Evolutionary conservation across 1,140 invertebrate species (phyloP), one percentile per base, ranked within the genome.

Genomic region (Aphelinus atriplicis): DNA sequence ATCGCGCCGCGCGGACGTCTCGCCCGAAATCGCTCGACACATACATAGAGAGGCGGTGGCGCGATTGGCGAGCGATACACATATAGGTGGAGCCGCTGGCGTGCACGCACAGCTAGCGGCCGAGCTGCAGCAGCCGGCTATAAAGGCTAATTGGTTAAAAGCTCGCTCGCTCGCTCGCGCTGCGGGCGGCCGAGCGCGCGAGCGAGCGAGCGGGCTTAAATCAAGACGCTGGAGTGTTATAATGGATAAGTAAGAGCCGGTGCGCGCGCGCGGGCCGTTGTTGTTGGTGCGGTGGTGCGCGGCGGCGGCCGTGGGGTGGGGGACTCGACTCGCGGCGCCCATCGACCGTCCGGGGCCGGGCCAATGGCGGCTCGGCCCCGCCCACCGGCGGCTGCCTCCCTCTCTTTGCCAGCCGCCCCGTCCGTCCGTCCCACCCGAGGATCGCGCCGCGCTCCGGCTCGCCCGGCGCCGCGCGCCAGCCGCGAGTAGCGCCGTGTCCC

Each of bases 61-160:
- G 26, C 26, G 26, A 26, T 26, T 26, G 26, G 26, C 26, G 26
- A 26, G 26, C 26, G 26, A 26, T 26, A 26, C 26, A 26, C 26
- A 26, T 26, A 26, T 26, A 58, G 57, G 45, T 9, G 60, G 7
- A 6, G 46, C 45, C 7, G 60, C 10, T 42, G 60, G 7, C 26
- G 5, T 45, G 43, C 42, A 61, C 5, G 60, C 42, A 61, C 43
- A 48, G 7, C 6, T 1, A 9, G 48, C 42, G 67, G 42, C 46
- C 45, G 67, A 60, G 56, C 57, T 50, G 26, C 45, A 50, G 1
- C 43, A 53, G n/a, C 47, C 45, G 55, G 84, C 85, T 86, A 86
- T 88, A 88, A 88, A 88, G 85, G 86, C 87, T 88, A 88, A 88
- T 88, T 88, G 87, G 86, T 88, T 87, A 88, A 88, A 87, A 88